Evolutionary conservation across 2,113 vertebrate species (phyloP), one percentile per base, ranked within the genome.

Genomic region (Mandrillus leucophaeus): DNA sequence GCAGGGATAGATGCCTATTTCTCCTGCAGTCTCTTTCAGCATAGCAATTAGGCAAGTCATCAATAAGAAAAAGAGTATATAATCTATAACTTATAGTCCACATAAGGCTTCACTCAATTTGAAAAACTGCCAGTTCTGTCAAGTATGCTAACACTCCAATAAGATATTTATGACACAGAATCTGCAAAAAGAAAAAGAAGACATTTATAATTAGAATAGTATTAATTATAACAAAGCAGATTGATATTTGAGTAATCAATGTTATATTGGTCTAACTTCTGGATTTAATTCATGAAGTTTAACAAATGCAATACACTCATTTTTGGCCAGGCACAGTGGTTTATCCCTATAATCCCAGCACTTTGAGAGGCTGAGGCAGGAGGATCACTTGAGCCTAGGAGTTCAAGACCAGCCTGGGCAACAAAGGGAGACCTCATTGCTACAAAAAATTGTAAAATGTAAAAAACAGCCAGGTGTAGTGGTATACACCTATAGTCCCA

Each of bases 121-220:
- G 98, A 95, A 98, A 98, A 95, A 99, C 76, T 8, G 99, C 99
- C 25, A 99, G 99, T 98, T 99, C 99, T 2, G 99, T 99, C 97
- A 99, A 98, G 43, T 99, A 98, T 48, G 98, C 98, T 98, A 99
- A 98, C 82, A 99, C 98, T 88, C 98, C 98, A 61, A 97, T 98
- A 96, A 99, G 97, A 96, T 99, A 99, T 80, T 98, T 98, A 96
- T 99, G 99, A 98, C 98, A 99, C 82, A 99, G 98, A 94, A 99
- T 99, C 99, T 99, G 99, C 59, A 98, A n/a, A 75, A 35, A 50
- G 98, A 98, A 95, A 98, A 35, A 72, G 20, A 94, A 83, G 7
- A 88, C 55, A 95, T 87, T 93, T 98, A 92, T 91, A 94, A 91
- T 93, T 93, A 97, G 55, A 79, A 75, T 55, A 86, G 8, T 86